phyloP scores from a whole-genome alignment of 2,797 vertebrate genomes.

The Rousettus madagascariensis region DNA sequence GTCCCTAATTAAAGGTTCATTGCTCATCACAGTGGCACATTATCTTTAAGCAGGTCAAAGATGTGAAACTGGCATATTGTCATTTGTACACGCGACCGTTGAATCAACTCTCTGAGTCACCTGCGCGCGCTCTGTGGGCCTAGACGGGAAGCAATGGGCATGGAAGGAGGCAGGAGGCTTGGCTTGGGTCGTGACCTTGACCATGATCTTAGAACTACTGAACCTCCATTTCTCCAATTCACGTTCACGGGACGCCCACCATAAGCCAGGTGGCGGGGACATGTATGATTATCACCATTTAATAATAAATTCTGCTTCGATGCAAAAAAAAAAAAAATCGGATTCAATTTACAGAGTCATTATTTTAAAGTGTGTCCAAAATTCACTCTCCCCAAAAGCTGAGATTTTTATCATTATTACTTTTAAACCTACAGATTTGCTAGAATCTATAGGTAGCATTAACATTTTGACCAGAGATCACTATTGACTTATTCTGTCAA shows the following conservation, averaged over 20 bases:
- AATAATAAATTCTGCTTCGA: neutral
- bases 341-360: neutral
- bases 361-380: neutral
- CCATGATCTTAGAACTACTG: neutral
- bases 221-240: neutral
- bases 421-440: neutral
- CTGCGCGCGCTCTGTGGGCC: neutral
- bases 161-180: neutral
- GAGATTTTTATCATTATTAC: neutral
- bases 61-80: no score
- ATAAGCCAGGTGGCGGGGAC: neutral
- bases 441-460: neutral
- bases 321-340: neutral
- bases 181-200: neutral
- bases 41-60: neutral
- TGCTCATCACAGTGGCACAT: neutral
- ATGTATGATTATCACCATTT: neutral
- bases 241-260: neutral
- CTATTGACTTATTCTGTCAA: neutral
- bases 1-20: constrained; percentile 9
- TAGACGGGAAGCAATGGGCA: neutral
- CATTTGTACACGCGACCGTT: fast-evolving
- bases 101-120: neutral
- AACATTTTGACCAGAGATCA: neutral
- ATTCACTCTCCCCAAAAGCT: neutral